Evolutionary conservation across 1,140 invertebrate genomes (phyloP), one percentile per base, ranked within the genome.

Genomic region (Drosophila seguyi): DNA sequence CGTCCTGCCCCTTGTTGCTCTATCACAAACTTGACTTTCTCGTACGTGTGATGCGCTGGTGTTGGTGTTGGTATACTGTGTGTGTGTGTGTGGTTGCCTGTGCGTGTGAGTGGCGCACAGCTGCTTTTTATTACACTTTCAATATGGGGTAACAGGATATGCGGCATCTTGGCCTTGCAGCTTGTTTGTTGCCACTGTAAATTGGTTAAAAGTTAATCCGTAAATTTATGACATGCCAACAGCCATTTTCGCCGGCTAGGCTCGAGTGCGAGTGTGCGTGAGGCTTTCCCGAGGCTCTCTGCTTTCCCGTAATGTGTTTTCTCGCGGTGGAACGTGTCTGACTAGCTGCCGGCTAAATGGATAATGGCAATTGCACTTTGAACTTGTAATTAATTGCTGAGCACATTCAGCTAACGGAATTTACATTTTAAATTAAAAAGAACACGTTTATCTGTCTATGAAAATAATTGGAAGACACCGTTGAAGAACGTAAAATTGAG

Each of bases 151-250:
- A 58, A 78, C 81, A 74, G 79, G 76, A 84, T 75, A 79, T 82
- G 77, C 67, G 55, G 67, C 59, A 72, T 62, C 50, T 67, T 69
- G 39, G 45, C 62, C 55, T 44, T 63, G 73, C 79, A 68, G 61
- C 65, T 81, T 84, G 69, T 67, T 85, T 80, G 81, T 68, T 78
- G 72, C 76, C 78, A 65, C 83, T 88, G 85, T 88, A 88, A 88
- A 88, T 88, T 88, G 85, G 85, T 88, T 90, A 90, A 88, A 88
- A 88, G 85, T 88, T 88, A 88, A 88, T 88, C 85, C 85, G 81
- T 68, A 79, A 90, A 88, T 88, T 88, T 88, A 88, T 88, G 85
- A 85, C 81, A 88, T 90, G 85, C 85, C 85, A 88, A 88, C 86
- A 88, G 78, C 81, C 81, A 90, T 88, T 81, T 72, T 72, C 48